Percentiles rank a stretch among this genome's conserved stretches.
These are phyloP conservation scores for Carapus acus DNA, from an alignment of 2,797 vertebrate species.

Conservation along the genomic window DNA sequence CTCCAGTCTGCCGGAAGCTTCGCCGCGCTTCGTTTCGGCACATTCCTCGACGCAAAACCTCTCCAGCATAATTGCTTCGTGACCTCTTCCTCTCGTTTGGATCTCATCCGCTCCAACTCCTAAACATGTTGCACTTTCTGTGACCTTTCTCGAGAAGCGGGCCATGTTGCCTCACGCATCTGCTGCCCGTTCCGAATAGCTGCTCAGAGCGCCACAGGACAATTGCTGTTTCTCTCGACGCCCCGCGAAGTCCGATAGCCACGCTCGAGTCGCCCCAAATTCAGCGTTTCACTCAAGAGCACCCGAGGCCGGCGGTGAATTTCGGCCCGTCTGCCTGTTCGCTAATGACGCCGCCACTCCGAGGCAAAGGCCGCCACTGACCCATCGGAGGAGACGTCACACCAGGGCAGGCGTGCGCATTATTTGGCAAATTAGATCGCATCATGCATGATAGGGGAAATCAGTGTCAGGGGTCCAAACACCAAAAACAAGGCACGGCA, in stretches of 20 bases:
- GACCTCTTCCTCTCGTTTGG: background rate
- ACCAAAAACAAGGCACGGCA: background rate
- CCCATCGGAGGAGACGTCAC: slow-evolving; percentile 1
- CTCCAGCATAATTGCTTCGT: no score
- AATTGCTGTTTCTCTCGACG: slow-evolving; percentile 4
- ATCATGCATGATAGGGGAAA: background rate
- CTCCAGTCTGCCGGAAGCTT: no score
- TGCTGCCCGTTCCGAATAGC: slow-evolving; percentile 3
- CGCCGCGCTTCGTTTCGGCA: no score
- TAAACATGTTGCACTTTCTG: background rate
- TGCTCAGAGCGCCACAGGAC: slow-evolving; percentile 1
- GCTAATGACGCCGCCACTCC: background rate
- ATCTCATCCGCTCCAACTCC: background rate
- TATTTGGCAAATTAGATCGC: background rate
- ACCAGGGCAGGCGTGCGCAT: background rate
- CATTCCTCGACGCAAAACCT: no score
- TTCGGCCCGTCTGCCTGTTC: background rate
- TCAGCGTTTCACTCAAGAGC: slow-evolving; percentile 12
- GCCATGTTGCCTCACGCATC: no score
- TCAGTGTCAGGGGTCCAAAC: slow-evolving; percentile 2
- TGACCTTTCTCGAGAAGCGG: slow-evolving; percentile 3
- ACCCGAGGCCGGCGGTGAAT: slow-evolving; percentile 5
- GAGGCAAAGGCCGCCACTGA: background rate
- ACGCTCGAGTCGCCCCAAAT: background rate
- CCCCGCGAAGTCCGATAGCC: slow-evolving; percentile 7